These are phyloP conservation scores for Ianthella basta DNA, from an alignment of 37 sponge, comb jelly and placozoan genomes.

Conservation along the genomic window DNA sequence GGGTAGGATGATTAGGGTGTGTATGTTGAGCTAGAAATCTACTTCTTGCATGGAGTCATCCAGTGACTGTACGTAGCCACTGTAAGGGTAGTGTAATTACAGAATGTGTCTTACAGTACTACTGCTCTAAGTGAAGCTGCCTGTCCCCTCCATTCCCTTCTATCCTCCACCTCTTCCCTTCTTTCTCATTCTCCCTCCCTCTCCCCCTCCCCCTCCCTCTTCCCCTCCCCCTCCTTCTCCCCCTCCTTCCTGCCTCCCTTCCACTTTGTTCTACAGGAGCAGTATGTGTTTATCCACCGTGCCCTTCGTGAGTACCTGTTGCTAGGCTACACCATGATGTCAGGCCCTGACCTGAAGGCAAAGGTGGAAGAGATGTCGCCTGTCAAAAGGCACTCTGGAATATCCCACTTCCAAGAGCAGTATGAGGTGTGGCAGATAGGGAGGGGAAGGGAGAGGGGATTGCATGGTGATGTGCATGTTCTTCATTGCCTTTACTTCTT, in stretches of 20 bases:
- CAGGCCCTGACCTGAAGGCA: background rate
- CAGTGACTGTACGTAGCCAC: no score
- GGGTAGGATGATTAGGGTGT: no score
- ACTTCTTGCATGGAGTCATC: no score
- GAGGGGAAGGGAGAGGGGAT: no score
- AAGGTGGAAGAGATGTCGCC: slow-evolving; percentile 23
- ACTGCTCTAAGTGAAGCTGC: no score
- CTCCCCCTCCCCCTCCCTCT: no score
- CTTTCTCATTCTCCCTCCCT: no score
- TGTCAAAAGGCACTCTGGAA: background rate
- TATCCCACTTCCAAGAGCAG: slow-evolving; percentile 3
- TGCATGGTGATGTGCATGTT: background rate
- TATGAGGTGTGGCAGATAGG: background rate
- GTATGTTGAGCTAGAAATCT: no score
- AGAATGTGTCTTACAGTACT: no score
- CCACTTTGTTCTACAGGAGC: background rate
- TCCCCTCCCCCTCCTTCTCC: background rate
- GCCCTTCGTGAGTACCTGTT: slow-evolving; percentile 4
- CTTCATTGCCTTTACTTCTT: background rate
- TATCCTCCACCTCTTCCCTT: no score
- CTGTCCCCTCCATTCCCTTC: no score
- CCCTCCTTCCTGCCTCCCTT: background rate
- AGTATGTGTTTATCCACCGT: slow-evolving; percentile 22
- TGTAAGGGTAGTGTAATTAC: no score
- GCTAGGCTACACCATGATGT: slow-evolving; percentile 10